Percentiles rank a stretch among this genome's conserved stretches.
phyloP scores from a whole-genome alignment of 2,888 invertebrate species.

The Aspidiotus destructor region DNA sequence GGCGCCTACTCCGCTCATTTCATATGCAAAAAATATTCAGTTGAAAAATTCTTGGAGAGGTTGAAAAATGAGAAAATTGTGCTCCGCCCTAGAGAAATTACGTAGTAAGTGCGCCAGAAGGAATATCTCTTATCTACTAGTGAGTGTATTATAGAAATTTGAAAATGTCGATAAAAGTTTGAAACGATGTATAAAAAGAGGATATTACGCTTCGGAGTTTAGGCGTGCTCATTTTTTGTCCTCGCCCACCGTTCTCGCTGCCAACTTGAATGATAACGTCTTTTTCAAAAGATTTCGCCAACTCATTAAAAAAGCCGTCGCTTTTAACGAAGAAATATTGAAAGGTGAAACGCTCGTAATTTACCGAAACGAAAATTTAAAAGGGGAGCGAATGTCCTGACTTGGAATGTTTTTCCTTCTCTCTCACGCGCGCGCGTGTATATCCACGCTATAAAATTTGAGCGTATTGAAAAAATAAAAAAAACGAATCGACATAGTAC shows the following conservation, averaged over 20 bases:
- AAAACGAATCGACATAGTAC: too few species aligned
- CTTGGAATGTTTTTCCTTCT: background rate
- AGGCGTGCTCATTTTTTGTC: background rate
- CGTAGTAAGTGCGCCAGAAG: too few species aligned
- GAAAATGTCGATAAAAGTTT: constrained; percentile 29
- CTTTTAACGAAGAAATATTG: constrained; percentile 25
- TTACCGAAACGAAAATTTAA: constrained; percentile 5
- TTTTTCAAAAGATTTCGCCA: constrained; percentile 31
- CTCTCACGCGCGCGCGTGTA: background rate
- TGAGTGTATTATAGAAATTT: background rate
- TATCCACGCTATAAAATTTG: too few species aligned
- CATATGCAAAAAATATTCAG: too few species aligned
- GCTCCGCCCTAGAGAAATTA: too few species aligned
- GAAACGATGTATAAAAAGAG: constrained; percentile 30
- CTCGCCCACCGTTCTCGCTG: background rate
- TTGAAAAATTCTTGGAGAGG: too few species aligned
- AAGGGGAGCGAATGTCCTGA: constrained; percentile 3
- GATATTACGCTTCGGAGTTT: background rate
- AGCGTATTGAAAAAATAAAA: too few species aligned
- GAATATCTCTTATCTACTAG: too few species aligned
- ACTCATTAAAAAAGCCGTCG: constrained; percentile 29
- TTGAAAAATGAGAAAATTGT: too few species aligned
- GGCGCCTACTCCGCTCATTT: too few species aligned
- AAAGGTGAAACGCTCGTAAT: constrained; percentile 20
- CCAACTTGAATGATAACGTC: constrained; percentile 25